Conservation (phyloP, 1,140 invertebrate species). For the Brachionus rubens region DNA sequence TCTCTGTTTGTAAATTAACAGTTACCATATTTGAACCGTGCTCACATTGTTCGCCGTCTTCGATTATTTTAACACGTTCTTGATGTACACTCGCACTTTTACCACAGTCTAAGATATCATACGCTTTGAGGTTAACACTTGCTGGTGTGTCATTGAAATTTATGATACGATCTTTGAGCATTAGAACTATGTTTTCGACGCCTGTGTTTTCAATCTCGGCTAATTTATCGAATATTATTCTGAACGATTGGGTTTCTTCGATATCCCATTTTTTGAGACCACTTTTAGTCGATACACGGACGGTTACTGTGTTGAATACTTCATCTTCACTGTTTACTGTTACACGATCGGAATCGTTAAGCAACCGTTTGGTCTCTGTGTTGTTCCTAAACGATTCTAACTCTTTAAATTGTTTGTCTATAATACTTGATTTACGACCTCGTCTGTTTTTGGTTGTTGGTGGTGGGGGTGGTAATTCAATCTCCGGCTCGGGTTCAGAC, state of each 20-base stretch:
- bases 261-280: constrained; percentile 39
- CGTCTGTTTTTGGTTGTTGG: not conserved
- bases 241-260: constrained; percentile 12
- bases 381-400: constrained; percentile 6
- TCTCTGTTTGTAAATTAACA: constrained; percentile 25
- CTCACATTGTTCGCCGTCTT: constrained; percentile 2
- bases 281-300: constrained; percentile 17
- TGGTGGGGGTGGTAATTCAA: not conserved
- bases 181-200: constrained; percentile 21
- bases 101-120: constrained; percentile 34
- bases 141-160: constrained; percentile 24
- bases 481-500: not conserved
- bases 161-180: constrained; percentile 33
- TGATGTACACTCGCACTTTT: not conserved
- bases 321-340: not conserved
- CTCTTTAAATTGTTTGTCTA: constrained; percentile 23
- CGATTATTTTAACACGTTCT: constrained; percentile 26
- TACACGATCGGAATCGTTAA: not conserved
- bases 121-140: constrained; percentile 1
- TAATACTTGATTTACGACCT: not conserved
- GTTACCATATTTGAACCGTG: constrained; percentile 15
- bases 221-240: not conserved
- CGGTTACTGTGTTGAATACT: not conserved
- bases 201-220: constrained; percentile 33
- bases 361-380: not conserved